Evolutionary conservation across 2,797 vertebrate genomes (phyloP), one percentile per base, ranked within the genome.

Genomic region (Aplochiton taeniatus): DNA sequence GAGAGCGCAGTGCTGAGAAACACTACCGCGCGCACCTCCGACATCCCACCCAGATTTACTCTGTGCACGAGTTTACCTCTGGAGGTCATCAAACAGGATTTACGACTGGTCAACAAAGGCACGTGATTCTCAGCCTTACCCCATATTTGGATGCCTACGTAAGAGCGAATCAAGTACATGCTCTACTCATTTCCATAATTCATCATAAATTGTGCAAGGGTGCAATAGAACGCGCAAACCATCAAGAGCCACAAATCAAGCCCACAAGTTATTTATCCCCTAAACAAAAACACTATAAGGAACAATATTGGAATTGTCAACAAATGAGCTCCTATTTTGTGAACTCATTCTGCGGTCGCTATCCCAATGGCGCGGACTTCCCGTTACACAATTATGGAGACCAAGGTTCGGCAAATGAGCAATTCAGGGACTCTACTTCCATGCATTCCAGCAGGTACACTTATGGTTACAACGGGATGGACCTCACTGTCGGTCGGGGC

Each of bases 71-170:
- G 95, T 96, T 96, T 98, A 98, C 96, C 95, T 96, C 96, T 96
- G 94, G 96, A 98, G 96, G 96, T 98, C 97, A 98, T 95, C 93
- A 92, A 94, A 94, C 93, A 97, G 96, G 96, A 99, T 99, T 98
- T 98, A 98, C 96, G 96, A 99, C 96, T 99, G 97, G 96, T 97
- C 96, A 99, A 99, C 97, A 99, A 98, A 98, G 98, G 95, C 97
- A 99, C 97, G 97, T 99, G 97, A 98, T 93, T 91, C 90, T 88
- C 89, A 94, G 94, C 92, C 96, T 94, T 97, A 96, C 93, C 95
- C 96, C 96, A 97, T 99, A 99, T 99, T 98, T 98, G 96, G 97
- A 92, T 95, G 95, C 94, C 95, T 98, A 98, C 96, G 96, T 98
- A 97, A 95, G 95, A 96, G 95, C 94, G 95, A 96, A 96, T 96